phyloP scores from a whole-genome alignment of 2,113 vertebrate genomes.

The Chrysochloris asiatica region DNA sequence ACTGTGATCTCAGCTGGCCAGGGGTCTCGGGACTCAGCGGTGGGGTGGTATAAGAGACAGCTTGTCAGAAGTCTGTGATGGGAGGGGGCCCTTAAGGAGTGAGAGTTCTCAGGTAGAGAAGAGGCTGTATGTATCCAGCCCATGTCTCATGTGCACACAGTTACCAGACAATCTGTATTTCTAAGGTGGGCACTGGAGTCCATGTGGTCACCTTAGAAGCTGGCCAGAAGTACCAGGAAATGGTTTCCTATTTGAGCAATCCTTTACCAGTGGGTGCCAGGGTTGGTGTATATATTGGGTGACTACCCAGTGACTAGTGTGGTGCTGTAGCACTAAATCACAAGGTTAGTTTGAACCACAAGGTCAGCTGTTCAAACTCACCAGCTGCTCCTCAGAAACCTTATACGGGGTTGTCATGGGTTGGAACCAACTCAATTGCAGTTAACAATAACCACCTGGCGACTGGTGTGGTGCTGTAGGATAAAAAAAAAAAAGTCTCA shows the following conservation, averaged over 20 bases:
- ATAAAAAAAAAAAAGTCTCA: too few relatives aligned
- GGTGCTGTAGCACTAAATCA: too few relatives aligned
- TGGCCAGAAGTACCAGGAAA: background rate
- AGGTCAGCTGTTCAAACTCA: too few relatives aligned
- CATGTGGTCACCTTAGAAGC: background rate
- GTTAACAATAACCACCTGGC: too few relatives aligned
- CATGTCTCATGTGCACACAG: background rate
- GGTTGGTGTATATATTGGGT: fast-evolving
- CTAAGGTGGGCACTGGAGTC: background rate
- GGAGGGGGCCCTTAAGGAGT: too few relatives aligned
- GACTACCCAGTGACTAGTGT: too few relatives aligned
- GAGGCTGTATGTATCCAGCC: background rate
- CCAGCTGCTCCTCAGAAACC: too few relatives aligned
- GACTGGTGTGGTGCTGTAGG: too few relatives aligned
- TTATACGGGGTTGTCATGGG: too few relatives aligned
- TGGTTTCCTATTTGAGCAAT: background rate
- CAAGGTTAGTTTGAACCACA: too few relatives aligned
- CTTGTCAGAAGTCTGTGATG: background rate
- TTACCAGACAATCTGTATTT: background rate
- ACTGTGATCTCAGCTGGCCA: background rate
- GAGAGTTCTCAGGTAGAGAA: background rate
- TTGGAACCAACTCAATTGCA: too few relatives aligned
- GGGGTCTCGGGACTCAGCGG: background rate
- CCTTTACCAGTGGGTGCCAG: fast-evolving
- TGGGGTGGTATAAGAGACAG: background rate